Evolutionary conservation across 2,888 invertebrate species (phyloP), one percentile per base, ranked within the genome.

Genomic region (Baronia brevicornis): DNA sequence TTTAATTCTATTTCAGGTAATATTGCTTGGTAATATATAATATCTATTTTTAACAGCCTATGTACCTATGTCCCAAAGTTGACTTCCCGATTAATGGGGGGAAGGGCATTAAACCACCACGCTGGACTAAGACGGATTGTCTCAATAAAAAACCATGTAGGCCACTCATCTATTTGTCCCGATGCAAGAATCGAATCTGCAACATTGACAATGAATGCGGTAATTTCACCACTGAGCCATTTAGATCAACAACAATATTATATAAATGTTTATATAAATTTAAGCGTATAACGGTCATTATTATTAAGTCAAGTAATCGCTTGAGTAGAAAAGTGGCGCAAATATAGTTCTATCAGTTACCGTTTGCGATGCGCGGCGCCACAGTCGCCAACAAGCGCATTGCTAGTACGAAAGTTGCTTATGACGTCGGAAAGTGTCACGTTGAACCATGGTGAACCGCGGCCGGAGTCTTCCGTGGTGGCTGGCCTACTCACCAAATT

Each of bases 341-440:
- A n/a, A 43, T 48, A 54, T 56, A 55, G 54, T 69, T 63, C 59
- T 51, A 47, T 57, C 55, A 50, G 48, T 49, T 47, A 57, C 55
- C 63, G 59, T 54, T 56, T 56, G 66, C 65, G 58, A 58, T 64
- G 60, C 44, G 62, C 51, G 61, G 67, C 54, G 58, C 53, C 48
- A 43, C 43, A 33, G 39, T 47, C 46, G 38, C 28, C 42, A 27
- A 50, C 60, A 54, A 63, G 70, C 74, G 75, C 79, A 84, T 82
- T 78, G 75, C 84, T 78, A 70, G 67, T 79, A 84, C 79, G 84
- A 84, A 84, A 84, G 84, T 84, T 80, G 78, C 74, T 75, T 73
- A 74, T 80, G 80, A 79, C 77, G 78, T 75, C 64, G 65, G 64
- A 72, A 85, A 85, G 84, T 85, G 79, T 85, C 79, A 84, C 84